Evolutionary conservation across 92 coral and sea anemone species (phyloP), one percentile per base, ranked within the genome.

Genomic region (Parazoanthus swiftii): DNA sequence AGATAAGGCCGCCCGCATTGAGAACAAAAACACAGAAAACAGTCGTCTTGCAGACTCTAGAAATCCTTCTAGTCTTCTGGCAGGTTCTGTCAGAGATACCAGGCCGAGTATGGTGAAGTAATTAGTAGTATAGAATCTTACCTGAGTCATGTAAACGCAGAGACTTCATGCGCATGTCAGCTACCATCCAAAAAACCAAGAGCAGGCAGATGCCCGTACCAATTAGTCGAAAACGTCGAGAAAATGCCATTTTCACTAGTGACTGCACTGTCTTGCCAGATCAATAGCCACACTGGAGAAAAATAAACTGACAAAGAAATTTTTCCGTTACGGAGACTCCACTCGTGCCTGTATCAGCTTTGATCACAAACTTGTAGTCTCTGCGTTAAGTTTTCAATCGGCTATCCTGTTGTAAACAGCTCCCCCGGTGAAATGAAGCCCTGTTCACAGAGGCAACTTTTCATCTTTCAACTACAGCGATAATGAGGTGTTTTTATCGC

Each of bases 1-100:
- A n/a, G n/a, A n/a, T n/a, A n/a, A n/a, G n/a, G n/a, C n/a, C 79
- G 79, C 87, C 78, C 59, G 46, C 87, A 84, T 84, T 51, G 87
- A 84, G 26, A 15, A 73, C 4, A 6, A 43, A 42, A 48, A 44
- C 15, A 25, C 5, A 42, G 68, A 39, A 76, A 8, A 16, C 79
- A 39, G 79, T 35, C 33, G 77, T 18, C 76, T 68, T 39, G 35
- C 37, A 38, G 74, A 70, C 56, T 29, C 25, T 59, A 59, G 54
- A 56, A 25, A n/a, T 18, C 65, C n/a, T 68, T 26, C 35, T 56
- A 18, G 39, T 21, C 21, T 48, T 29, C 7, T 79, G 14, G 42
- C 44, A 33, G 8, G 29, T 80, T 20, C 70, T 80, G 18, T 80
- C 1, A 3, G 46, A 58, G 38, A 58, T 29, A 67, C n/a, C 33